Evolutionary conservation across 2,888 invertebrate species (phyloP), one percentile per base, ranked within the genome.

Genomic region (Metellina segmentata): DNA sequence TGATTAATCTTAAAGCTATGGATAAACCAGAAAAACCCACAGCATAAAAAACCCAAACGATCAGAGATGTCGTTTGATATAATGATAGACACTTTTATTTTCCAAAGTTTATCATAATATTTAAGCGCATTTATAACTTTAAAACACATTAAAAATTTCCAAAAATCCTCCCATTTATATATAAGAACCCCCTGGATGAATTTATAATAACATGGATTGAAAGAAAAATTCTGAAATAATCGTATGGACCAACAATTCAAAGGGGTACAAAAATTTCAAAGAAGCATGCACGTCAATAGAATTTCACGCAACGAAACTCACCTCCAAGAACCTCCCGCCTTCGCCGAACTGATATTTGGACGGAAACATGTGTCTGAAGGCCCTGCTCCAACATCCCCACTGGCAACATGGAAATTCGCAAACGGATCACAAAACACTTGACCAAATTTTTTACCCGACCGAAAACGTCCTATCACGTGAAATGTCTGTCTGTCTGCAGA

Each of bases 311-410:
- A 77, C 34, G 16, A 77, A 7, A 77, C 20, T 87, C 72, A 87
- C 87, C 87, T 72, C 51, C 72, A 9, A 19, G 8, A 70, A 81
- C 79, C 71, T 87, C 71, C 70, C 51, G 79, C 53, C 52, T 87
- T 52, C 72, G 87, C 9, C 52, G 20, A 20, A 72, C 72, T 16
- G 51, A 72, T 78, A 34, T 78, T 72, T 34, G 34, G 87, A 52
- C 49, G 16, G 61, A 48, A n/a, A 52, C 74, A 85, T 53, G 16
- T 52, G 61, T 16, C 53, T 75, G 85, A 70, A 8, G 49, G 61
- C 74, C 72, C 79, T 87, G 87, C 72, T 79, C 87, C 71, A 87
- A 53, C 87, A 87, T 87, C 34, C 61, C 87, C 52, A 87, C 53
- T 71, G 11, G 72, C 70, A 72, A 48, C 72, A 74, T 74, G 48